phyloP scores from a whole-genome alignment of 2,113 vertebrate genomes.

The Hipposideros armiger region DNA sequence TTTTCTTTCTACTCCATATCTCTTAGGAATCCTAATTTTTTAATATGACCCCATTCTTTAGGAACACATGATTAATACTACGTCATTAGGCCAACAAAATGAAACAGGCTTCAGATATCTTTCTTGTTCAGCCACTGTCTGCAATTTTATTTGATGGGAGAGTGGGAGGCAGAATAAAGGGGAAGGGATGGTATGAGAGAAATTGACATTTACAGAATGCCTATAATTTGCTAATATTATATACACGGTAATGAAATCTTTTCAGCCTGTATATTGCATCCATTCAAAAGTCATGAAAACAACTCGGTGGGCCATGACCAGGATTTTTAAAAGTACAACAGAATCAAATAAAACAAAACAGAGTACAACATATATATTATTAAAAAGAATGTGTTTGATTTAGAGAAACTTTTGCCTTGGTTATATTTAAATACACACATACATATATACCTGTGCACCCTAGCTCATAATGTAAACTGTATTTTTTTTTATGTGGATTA shows the following conservation, averaged over 20 bases:
- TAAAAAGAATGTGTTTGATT: neutral
- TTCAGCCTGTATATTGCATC: neutral
- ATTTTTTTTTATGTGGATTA: neutral
- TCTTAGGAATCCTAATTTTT: neutral
- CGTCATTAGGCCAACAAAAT: neutral
- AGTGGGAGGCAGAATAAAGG: neutral
- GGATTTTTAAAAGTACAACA: neutral
- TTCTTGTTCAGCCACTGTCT: neutral
- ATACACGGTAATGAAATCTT: neutral
- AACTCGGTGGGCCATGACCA: neutral
- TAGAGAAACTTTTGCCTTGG: neutral
- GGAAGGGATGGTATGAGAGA: neutral
- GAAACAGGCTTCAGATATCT: neutral
- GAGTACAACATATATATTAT: neutral
- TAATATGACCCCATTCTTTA: neutral
- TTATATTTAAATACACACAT: neutral
- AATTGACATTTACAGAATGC: conserved; percentile 19
- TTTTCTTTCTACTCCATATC: neutral
- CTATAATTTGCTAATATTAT: neutral
- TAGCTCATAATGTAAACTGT: neutral
- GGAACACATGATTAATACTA: neutral
- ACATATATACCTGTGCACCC: neutral
- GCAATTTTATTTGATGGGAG: neutral
- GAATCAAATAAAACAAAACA: conserved; percentile 37
- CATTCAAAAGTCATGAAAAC: neutral